Base-by-base conservation (phyloP, 2,888 invertebrate species). In the Silvanus unidentatus region DNA sequence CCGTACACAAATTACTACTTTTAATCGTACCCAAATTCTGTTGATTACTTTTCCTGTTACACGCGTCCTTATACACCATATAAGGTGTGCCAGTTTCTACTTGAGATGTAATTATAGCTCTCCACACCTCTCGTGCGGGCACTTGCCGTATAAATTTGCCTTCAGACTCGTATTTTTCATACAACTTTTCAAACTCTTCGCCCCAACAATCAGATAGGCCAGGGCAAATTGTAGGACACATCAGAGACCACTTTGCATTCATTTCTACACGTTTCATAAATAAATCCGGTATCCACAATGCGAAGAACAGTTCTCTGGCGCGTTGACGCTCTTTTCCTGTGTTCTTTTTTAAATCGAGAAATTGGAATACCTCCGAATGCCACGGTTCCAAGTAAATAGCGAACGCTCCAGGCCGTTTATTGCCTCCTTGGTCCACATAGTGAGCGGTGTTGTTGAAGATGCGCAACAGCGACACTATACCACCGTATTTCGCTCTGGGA, bases 31-130 rank as follows among this genome's bases (percentile, higher is more conserved):
- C 99, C 45, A 99, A 75, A 73, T 99, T 97, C 70, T 98, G 88
- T 64, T 99, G 99, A 71, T 99, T 99, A 47, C 93, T 93, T 74
- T 99, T 99, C 1, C 88, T 75, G 67, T 99, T 99, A 66, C 98
- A 97, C 2, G 94, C 82, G 73, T 99, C 99, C 73, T 94, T 94
- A 66, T 92, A 94, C 1, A 93, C 73, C 93, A 99, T 97, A 69
- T 94, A 99, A 0, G 99, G 99, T 2, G 92, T 94, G 10, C 98
- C 99, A 1, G 98, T 98, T 77, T 99, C 99, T 2, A 94, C 90
- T 74, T 97, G 96, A 0, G 96, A 82, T 65, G 92, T 88, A 49
- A 96, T 84, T 50, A 99, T 91, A 32, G 94, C 91, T 64, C 86
- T 86, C 97, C 97, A 99, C 32, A 99, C 70, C 47, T 86, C 75